phyloP scores from a whole-genome alignment of 2,888 invertebrate species.

The Sarcophaga caerulescens region DNA sequence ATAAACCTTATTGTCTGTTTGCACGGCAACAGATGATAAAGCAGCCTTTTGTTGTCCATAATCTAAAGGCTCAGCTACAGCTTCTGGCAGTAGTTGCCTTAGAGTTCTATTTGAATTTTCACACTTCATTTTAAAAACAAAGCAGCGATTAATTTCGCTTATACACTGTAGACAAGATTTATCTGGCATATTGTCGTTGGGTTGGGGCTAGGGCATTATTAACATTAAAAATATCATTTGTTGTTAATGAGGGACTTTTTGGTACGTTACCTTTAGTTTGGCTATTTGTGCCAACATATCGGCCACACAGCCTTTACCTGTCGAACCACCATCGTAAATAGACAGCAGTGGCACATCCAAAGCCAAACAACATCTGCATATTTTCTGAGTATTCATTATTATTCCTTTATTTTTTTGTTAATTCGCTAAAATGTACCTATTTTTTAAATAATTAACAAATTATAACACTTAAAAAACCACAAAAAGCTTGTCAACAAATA shows the following conservation, averaged over 20 bases:
- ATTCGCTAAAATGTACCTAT: background rate
- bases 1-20: constrained; percentile 66
- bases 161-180: constrained; percentile 79
- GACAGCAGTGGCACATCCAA: constrained; percentile 76
- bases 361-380: constrained; percentile 79
- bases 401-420: background rate
- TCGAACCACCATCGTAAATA: constrained; percentile 75
- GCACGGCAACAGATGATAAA: constrained; percentile 58
- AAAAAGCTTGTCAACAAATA: constrained; percentile 21
- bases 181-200: constrained; percentile 78
- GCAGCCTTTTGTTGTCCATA: constrained; percentile 10
- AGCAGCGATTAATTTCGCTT: constrained; percentile 80
- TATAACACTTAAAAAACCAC: background rate
- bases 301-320: constrained; percentile 73
- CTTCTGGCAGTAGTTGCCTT: constrained; percentile 76
- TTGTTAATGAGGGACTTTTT: background rate
- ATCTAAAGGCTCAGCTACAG: constrained; percentile 69
- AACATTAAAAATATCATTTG: background rate
- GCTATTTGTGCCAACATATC: constrained; percentile 77
- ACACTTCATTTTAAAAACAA: constrained; percentile 80
- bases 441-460: background rate
- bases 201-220: constrained; percentile 72
- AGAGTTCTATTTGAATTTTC: constrained; percentile 79
- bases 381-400: constrained; percentile 76
- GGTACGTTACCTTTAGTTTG: constrained; percentile 72